phyloP scores from a whole-genome alignment of 2,797 vertebrate species.

The Argya squamiceps region DNA sequence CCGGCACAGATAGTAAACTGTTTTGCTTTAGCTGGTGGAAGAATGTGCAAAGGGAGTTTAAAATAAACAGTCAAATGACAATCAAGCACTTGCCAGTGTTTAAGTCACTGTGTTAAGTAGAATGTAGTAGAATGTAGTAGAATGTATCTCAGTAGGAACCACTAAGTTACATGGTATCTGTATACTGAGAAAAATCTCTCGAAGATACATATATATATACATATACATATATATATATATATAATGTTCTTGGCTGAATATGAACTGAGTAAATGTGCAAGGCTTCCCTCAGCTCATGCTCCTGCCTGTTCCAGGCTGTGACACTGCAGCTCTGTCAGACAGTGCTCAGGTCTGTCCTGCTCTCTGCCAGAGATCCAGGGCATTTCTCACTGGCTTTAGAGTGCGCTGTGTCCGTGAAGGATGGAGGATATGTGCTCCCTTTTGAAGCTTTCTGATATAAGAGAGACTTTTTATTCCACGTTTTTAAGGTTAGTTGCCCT shows the following conservation, averaged over 20 bases:
- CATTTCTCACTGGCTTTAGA: neutral
- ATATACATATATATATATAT: neutral
- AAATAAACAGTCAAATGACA: conserved; percentile 19
- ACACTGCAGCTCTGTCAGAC: neutral
- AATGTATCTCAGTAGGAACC: neutral
- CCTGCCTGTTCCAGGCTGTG: neutral
- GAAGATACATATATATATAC: neutral
- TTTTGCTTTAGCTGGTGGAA: neutral
- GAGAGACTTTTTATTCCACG: neutral
- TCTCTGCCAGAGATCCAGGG: neutral
- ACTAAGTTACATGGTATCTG: neutral
- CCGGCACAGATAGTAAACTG: neutral
- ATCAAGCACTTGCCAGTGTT: neutral
- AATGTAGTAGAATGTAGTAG: neutral
- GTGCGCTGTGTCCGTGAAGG: neutral
- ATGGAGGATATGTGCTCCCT: neutral
- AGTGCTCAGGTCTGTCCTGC: neutral
- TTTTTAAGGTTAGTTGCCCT: conserved; percentile 49
- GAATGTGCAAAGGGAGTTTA: neutral
- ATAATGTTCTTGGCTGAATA: neutral
- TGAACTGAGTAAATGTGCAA: neutral
- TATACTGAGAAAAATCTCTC: neutral
- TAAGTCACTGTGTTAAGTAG: neutral
- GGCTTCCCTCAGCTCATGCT: neutral
- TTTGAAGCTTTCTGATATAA: neutral